Conservation (phyloP, 2,888 invertebrate species). For the Xestia sexstrigata region DNA sequence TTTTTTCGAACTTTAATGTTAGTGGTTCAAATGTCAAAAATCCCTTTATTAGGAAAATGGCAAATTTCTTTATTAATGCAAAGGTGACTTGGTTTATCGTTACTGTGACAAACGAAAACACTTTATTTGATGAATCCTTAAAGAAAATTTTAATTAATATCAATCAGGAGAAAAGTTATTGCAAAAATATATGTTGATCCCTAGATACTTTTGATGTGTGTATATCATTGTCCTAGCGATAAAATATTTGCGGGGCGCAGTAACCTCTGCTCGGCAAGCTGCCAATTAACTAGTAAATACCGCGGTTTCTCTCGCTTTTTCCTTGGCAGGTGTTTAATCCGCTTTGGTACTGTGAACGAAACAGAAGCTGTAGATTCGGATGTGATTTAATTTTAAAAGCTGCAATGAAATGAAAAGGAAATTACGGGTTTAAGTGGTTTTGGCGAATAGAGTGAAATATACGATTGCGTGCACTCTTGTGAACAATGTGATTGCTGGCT, state of each 20-base stretch:
- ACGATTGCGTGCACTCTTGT: neutral
- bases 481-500: neutral
- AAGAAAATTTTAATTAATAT: no score
- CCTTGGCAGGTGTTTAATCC: slow-evolving; percentile 62
- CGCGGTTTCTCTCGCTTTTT: slow-evolving; percentile 41
- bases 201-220: no score
- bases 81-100: no score
- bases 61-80: no score
- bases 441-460: slow-evolving; percentile 12
- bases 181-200: no score
- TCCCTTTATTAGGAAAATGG: no score
- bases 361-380: slow-evolving; percentile 29
- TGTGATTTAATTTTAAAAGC: slow-evolving; percentile 41
- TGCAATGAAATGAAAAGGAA: slow-evolving; percentile 41
- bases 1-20: no score
- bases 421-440: slow-evolving; percentile 30
- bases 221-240: slow-evolving; percentile 50
- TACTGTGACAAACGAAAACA: no score
- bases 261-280: slow-evolving; percentile 45
- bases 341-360: slow-evolving; percentile 41
- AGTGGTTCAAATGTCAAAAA: no score
- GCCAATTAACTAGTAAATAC: slow-evolving; percentile 52
- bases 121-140: no score
- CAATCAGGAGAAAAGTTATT: no score
- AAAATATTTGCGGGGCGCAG: slow-evolving; percentile 53